Conservation (phyloP, 2,797 vertebrate species). For the Megalops cyprinoides region DNA sequence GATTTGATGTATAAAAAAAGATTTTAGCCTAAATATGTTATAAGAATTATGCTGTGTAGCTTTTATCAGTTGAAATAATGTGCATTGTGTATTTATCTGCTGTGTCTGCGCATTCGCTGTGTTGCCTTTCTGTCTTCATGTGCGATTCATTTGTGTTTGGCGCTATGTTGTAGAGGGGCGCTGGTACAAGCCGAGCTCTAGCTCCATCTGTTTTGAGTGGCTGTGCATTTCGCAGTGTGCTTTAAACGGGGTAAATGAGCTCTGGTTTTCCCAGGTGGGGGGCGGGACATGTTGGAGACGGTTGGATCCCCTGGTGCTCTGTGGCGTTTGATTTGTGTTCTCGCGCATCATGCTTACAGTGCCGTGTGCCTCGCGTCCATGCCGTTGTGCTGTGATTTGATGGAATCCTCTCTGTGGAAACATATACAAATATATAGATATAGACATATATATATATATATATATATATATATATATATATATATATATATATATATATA, state of each 20-base stretch:
- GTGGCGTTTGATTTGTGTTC: too few relatives aligned
- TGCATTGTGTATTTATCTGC: conserved; percentile 8
- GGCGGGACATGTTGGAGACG: too few relatives aligned
- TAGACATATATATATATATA: too few relatives aligned
- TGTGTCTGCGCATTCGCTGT: conserved; percentile 23
- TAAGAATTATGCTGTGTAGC: too few relatives aligned
- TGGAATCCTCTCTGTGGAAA: conserved; percentile 1
- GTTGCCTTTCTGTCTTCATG: background rate
- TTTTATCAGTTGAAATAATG: background rate
- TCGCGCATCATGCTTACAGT: background rate
- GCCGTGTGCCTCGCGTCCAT: background rate
- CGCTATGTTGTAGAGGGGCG: background rate
- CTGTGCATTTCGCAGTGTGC: conserved; percentile 16
- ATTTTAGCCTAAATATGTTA: too few relatives aligned
- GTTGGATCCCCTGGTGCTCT: too few relatives aligned
- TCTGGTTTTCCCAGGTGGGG: too few relatives aligned
- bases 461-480: too few relatives aligned
- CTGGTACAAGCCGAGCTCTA: background rate
- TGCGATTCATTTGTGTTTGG: background rate
- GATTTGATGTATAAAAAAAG: too few relatives aligned
- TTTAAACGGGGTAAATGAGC: conserved; percentile 1
- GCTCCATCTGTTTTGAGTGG: background rate
- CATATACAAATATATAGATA: too few relatives aligned
- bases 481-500: background rate
- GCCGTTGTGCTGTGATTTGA: background rate